Percentiles rank a stretch among this genome's conserved stretches.
Evolutionary conservation across 2,113 vertebrate species (phyloP).

Genomic region (Ceratotherium simum): DNA sequence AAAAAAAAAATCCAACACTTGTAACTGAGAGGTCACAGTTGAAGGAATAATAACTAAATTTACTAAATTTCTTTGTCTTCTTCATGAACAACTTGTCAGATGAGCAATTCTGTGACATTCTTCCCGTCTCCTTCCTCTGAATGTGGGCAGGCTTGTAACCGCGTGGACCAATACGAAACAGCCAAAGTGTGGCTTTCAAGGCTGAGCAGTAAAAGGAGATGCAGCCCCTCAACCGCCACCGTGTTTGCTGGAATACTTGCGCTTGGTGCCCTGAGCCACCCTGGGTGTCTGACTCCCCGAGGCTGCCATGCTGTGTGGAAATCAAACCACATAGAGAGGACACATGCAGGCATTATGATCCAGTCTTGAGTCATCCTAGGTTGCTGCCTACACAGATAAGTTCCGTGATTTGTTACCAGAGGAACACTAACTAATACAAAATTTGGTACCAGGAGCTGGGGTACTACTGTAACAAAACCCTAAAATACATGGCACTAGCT

Average conservation of each 20-base stretch:
- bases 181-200: background rate
- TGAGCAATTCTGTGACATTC: slow-evolving; percentile 35
- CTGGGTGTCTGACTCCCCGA: background rate
- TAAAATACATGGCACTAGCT: background rate
- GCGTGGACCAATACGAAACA: background rate
- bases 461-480: background rate
- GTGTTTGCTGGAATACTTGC: background rate
- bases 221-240: background rate
- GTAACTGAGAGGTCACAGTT: background rate
- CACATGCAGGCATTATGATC: background rate
- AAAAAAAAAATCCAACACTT: background rate
- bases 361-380: background rate
- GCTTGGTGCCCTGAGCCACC: background rate
- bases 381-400: background rate
- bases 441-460: background rate
- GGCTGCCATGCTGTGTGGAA: background rate
- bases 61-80: slow-evolving; percentile 44
- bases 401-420: background rate
- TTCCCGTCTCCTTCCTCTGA: background rate
- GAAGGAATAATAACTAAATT: slow-evolving; percentile 34
- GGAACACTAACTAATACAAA: background rate
- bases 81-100: slow-evolving; percentile 28
- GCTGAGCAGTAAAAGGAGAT: background rate
- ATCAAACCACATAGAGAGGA: background rate
- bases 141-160: background rate